phyloP scores from a whole-genome alignment of 2,888 invertebrate species.

The Molanna angustata region DNA sequence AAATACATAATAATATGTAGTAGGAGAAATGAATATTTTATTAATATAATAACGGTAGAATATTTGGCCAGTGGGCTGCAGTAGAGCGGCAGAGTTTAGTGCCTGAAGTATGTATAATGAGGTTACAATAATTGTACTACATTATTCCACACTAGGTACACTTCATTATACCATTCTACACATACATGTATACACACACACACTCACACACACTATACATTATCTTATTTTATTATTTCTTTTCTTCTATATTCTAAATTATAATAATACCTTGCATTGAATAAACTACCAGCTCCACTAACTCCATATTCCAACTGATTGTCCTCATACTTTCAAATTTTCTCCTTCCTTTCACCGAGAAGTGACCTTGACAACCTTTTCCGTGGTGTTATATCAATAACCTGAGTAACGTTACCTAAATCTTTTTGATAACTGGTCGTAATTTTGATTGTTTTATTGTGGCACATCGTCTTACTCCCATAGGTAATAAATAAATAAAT shows the following conservation, averaged over 20 bases:
- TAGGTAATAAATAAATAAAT: too few species aligned
- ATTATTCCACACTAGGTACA: neutral
- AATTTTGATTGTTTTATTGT: too few species aligned
- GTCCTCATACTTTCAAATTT: constrained; percentile 9
- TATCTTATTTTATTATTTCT: too few species aligned
- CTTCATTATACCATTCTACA: neutral
- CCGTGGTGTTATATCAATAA: too few species aligned
- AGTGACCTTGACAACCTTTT: constrained; percentile 16
- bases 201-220: too few species aligned
- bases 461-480: too few species aligned
- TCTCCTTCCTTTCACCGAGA: too few species aligned
- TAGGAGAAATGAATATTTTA: constrained; percentile 15
- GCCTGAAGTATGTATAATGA: constrained; percentile 24
- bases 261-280: constrained; percentile 25
- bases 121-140: neutral
- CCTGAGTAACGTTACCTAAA: too few species aligned
- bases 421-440: too few species aligned
- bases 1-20: constrained; percentile 28
- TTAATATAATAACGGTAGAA: constrained; percentile 16
- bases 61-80: constrained; percentile 16
- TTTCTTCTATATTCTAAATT: neutral
- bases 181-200: neutral
- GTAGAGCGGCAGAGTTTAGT: constrained; percentile 30
- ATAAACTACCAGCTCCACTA: constrained; percentile 16
- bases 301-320: neutral